A percentile compares a stretch with the other conserved stretches of the same genome.
phyloP scores from a whole-genome alignment of 2,888 invertebrate species.

The Chaitophorus viminalis region DNA sequence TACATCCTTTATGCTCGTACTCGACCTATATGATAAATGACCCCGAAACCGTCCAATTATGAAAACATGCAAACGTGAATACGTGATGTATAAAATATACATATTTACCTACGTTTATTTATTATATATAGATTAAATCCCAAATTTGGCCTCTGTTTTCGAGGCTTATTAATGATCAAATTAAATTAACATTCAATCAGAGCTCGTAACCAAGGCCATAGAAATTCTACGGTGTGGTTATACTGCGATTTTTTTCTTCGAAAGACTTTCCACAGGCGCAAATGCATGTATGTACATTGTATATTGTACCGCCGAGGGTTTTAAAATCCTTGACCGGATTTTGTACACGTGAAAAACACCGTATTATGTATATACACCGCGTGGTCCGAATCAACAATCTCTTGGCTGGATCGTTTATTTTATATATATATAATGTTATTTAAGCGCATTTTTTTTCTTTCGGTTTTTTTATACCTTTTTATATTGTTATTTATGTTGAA shows the following conservation, averaged over 20 bases:
- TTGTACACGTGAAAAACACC: slow-evolving; percentile 52
- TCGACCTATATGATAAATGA: neutral
- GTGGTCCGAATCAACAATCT: slow-evolving; percentile 51
- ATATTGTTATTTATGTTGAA: neutral
- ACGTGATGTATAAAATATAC: neutral
- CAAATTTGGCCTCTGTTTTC: slow-evolving; percentile 51
- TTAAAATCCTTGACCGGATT: slow-evolving; percentile 60
- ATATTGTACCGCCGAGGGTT: no score
- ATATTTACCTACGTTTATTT: neutral
- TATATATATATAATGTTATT: neutral
- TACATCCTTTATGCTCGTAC: neutral
- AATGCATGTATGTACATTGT: neutral
- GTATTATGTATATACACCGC: neutral
- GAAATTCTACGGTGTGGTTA: slow-evolving; percentile 40
- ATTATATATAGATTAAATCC: neutral
- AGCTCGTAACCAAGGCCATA: slow-evolving; percentile 29
- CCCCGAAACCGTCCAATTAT: slow-evolving; percentile 16
- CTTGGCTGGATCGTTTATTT: neutral
- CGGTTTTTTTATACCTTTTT: neutral
- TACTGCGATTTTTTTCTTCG: slow-evolving; percentile 24
- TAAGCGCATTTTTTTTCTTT: neutral
- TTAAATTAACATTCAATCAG: slow-evolving; percentile 53
- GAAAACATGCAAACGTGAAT: neutral
- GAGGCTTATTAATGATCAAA: slow-evolving; percentile 46
- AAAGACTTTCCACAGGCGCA: slow-evolving; percentile 51